Evolutionary conservation across 2,113 vertebrate species (phyloP), one percentile per base, ranked within the genome.

Genomic region (Pachypanchax playfairii): DNA sequence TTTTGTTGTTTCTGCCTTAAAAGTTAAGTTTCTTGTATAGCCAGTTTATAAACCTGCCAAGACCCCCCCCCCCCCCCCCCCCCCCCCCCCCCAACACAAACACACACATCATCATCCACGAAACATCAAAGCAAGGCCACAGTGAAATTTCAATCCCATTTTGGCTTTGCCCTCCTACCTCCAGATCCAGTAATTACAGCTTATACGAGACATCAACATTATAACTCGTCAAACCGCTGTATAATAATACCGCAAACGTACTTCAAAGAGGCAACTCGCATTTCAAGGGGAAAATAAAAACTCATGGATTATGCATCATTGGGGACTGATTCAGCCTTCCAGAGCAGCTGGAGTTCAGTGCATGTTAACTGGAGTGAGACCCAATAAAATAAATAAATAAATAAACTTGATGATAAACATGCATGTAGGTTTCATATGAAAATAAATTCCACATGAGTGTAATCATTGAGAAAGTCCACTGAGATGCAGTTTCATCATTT

Each of bases 141-240:
- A 86, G 77, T 82, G 70, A 73, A 74, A 85, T 77, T 83, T 80
- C 86, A 85, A 88, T 75, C 82, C 69, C 71, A 75, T 83, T 87
- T 86, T 88, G 85, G 85, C 82, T 83, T 68, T 65, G 81, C 78
- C 82, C 72, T 85, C 73, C 83, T 83, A 82, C 87, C 86, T 81
- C 81, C 51, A 82, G 70, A 88, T 87, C 83, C 89, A 83, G 80
- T 92, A 92, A 92, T 92, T 91, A 88, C 78, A 88, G 90, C 86
- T 87, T 73, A 80, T 82, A 87, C 66, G 79, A 89, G 83, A 90
- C 86, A 90, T 89, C 87, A 90, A 83, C 83, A 84, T 90, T 89
- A 90, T 87, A 90, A 85, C 84, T 87, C 86, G 73, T 78, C 84
- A 86, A 73, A 82, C 82, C 83, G 66, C 77, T 46, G 79, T 84